These are phyloP conservation scores for Harpalus rufipes DNA, from an alignment of 2,888 invertebrate genomes.

Conservation along the genomic window DNA sequence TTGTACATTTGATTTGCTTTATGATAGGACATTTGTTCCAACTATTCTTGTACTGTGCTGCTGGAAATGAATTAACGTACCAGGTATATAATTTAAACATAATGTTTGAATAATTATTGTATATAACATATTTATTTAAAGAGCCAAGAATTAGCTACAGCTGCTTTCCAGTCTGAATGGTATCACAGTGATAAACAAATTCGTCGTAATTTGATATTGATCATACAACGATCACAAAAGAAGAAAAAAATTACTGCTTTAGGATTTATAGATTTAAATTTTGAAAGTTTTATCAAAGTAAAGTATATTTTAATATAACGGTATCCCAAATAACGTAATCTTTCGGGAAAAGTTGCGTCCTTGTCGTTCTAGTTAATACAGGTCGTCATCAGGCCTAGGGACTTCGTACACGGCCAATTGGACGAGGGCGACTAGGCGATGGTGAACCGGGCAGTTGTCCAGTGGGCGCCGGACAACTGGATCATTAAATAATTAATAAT, in stretches of 20 bases:
- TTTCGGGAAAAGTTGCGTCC: too few relatives aligned
- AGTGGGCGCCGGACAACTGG: too few relatives aligned
- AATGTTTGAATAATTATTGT: too few relatives aligned
- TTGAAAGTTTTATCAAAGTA: constrained; percentile 61
- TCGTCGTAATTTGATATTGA: constrained; percentile 46
- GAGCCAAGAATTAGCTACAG: constrained; percentile 50
- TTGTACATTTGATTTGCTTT: constrained; percentile 50
- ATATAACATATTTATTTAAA: constrained; percentile 5
- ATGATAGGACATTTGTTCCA: constrained; percentile 61
- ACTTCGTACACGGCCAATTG: too few relatives aligned
- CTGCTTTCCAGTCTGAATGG: constrained; percentile 52
- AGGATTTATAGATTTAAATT: constrained; percentile 54
- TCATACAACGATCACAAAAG: constrained; percentile 56
- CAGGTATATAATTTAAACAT: constrained; percentile 24
- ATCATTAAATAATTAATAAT: too few relatives aligned
- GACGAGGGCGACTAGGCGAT: too few relatives aligned
- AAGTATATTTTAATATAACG: not conserved
- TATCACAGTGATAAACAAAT: constrained; percentile 45
- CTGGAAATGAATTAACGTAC: constrained; percentile 57
- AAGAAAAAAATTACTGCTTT: constrained; percentile 56
- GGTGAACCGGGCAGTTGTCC: too few relatives aligned
- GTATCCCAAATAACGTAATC: not conserved
- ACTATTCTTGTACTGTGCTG: constrained; percentile 64
- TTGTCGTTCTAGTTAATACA: too few relatives aligned
- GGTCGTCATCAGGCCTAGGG: too few relatives aligned